Percentiles rank a stretch among this genome's conserved stretches.
These are phyloP conservation scores for Trichogramma dendrolimi DNA, from an alignment of 2,888 invertebrate species.

Conservation along the genomic window DNA sequence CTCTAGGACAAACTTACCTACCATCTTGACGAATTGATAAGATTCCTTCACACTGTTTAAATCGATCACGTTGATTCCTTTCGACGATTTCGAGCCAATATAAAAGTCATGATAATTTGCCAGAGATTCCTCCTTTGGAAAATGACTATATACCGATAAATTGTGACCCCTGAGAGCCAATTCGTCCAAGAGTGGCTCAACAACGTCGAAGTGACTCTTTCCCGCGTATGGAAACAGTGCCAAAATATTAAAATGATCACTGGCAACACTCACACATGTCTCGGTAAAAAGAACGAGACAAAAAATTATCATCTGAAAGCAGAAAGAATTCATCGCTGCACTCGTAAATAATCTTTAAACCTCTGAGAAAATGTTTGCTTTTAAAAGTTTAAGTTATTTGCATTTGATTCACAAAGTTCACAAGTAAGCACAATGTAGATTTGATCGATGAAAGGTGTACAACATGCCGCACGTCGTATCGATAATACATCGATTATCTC, in stretches of 20 bases:
- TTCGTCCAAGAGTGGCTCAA: constrained; percentile 59
- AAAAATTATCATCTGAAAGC: no score
- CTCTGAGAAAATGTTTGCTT: no score
- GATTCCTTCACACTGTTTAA: constrained; percentile 17
- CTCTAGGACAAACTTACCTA: background rate
- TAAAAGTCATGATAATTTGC: constrained; percentile 61
- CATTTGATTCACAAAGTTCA: no score
- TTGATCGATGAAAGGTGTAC: no score
- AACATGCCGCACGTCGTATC: no score
- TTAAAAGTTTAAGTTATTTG: no score
- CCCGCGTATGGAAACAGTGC: constrained; percentile 66
- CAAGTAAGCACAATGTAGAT: no score
- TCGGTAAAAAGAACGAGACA: no score
- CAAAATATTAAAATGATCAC: constrained; percentile 54
- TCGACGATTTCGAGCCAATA: constrained; percentile 37
- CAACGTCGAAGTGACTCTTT: constrained; percentile 68
- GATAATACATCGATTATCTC: no score
- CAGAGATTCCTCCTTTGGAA: constrained; percentile 53
- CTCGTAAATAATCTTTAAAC: no score
- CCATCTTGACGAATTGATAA: background rate
- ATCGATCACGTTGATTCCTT: constrained; percentile 15
- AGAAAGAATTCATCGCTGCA: no score
- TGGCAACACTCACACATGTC: background rate
- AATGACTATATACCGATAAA: constrained; percentile 65
- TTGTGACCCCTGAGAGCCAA: constrained; percentile 63